phyloP scores from a whole-genome alignment of 53 echinoderm and acorn worm genomes.

The Zoroaster sp. region DNA sequence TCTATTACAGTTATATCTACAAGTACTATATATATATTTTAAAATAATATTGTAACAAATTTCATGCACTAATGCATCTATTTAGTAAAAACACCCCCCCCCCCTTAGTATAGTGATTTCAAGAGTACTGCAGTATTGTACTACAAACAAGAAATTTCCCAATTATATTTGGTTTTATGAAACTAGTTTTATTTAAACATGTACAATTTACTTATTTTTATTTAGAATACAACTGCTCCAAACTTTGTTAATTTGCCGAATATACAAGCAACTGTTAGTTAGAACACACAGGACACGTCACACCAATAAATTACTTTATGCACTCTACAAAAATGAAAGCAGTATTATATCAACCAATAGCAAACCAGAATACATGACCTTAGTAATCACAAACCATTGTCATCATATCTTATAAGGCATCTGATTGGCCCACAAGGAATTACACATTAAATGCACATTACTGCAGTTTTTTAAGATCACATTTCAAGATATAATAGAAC shows the following conservation, averaged over 20 bases:
- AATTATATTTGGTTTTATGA: not conserved
- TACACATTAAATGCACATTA: not conserved
- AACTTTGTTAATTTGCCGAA: too few species aligned
- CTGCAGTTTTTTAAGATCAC: constrained; percentile 1
- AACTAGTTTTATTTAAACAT: not conserved
- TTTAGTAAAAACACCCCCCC: too few species aligned
- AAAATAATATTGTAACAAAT: too few species aligned
- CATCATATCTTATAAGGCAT: constrained; percentile 38
- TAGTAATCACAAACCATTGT: not conserved
- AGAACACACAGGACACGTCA: not conserved
- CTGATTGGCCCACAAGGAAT: constrained; percentile 1
- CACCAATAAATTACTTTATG: not conserved
- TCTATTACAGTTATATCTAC: too few species aligned
- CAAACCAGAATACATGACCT: not conserved
- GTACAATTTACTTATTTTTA: not conserved
- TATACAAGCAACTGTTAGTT: not conserved
- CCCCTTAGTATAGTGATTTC: too few species aligned
- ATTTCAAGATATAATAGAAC: not conserved
- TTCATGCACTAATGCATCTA: too few species aligned
- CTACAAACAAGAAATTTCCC: not conserved
- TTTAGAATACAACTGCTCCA: not conserved
- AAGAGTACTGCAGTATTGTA: too few species aligned
- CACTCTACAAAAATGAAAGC: not conserved
- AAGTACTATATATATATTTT: too few species aligned
- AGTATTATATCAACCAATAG: constrained; percentile 23